Percentiles rank a stretch among this genome's conserved stretches.
Conservation (phyloP, 37 sponge, comb jelly and placozoan species). For the Sycon ciliatum region DNA sequence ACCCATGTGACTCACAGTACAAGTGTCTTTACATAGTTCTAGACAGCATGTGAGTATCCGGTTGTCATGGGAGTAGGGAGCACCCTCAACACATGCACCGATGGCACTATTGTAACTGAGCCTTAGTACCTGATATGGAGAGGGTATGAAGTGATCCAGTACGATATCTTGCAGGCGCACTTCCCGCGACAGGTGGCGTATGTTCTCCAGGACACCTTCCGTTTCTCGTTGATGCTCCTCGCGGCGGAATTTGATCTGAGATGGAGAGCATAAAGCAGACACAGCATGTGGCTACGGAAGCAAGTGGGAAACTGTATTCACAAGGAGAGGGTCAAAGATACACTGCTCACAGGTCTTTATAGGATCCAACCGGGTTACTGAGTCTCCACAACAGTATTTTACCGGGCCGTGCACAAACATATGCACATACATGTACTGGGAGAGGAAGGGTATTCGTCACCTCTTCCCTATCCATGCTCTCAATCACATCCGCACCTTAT, state of each 20-base stretch:
- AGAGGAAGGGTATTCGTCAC: background rate
- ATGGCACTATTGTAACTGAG: too few relatives aligned
- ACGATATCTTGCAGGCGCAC: conserved; percentile 56
- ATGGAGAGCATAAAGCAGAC: too few relatives aligned
- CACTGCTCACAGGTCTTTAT: background rate
- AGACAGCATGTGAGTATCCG: too few relatives aligned
- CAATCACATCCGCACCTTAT: background rate
- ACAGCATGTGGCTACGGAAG: too few relatives aligned
- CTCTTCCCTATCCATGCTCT: background rate
- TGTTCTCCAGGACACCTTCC: conserved; percentile 63
- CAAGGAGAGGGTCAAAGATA: background rate
- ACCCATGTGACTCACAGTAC: too few relatives aligned
- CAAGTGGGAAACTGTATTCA: too few relatives aligned
- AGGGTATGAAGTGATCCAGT: conserved; percentile 65
- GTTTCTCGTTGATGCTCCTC: conserved; percentile 70
- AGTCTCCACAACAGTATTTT: background rate
- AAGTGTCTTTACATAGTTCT: too few relatives aligned
- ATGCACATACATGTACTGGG: background rate
- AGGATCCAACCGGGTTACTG: background rate
- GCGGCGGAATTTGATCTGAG: conserved; percentile 73
- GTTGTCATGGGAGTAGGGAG: too few relatives aligned
- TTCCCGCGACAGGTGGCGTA: conserved; percentile 67
- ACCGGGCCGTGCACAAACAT: background rate
- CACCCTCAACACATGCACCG: too few relatives aligned
- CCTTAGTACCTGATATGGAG: conserved; percentile 80